Percentiles rank a stretch among this genome's conserved stretches.
phyloP scores from a whole-genome alignment of 2,888 invertebrate species.

The Chymomyza caudatula region DNA sequence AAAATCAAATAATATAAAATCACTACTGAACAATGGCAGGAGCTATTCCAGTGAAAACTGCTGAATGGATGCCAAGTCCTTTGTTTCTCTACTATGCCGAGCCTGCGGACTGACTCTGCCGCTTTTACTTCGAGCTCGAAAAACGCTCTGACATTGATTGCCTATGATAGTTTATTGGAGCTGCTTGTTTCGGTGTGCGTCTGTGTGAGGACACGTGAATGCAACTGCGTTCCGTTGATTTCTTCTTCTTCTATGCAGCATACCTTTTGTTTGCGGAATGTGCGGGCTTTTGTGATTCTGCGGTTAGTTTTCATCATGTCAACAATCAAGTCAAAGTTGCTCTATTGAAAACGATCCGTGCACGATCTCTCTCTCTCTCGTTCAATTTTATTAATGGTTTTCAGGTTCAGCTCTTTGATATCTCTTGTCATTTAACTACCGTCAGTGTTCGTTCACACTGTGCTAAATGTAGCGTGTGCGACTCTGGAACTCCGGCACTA shows the following conservation, averaged over 20 bases:
- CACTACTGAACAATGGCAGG: slow-evolving; percentile 38
- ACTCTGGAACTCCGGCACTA: neutral
- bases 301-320: slow-evolving; percentile 68
- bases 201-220: slow-evolving; percentile 14
- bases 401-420: neutral
- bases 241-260: neutral
- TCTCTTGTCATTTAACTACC: slow-evolving; percentile 53
- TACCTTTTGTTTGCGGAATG: slow-evolving; percentile 24
- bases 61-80: slow-evolving; percentile 38
- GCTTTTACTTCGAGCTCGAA: slow-evolving; percentile 52
- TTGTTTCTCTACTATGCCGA: slow-evolving; percentile 23
- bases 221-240: slow-evolving; percentile 33
- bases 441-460: slow-evolving; percentile 49
- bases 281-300: slow-evolving; percentile 49
- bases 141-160: slow-evolving; percentile 64
- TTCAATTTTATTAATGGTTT: slow-evolving; percentile 40
- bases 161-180: slow-evolving; percentile 56
- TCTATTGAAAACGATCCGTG: neutral
- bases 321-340: slow-evolving; percentile 59
- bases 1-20: slow-evolving; percentile 60
- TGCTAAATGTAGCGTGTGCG: slow-evolving; percentile 61
- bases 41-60: slow-evolving; percentile 59
- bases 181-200: neutral
- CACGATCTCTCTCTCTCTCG: neutral
- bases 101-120: slow-evolving; percentile 14